Conservation (phyloP, 2,888 invertebrate genomes). For the Cataglyphis livida region DNA sequence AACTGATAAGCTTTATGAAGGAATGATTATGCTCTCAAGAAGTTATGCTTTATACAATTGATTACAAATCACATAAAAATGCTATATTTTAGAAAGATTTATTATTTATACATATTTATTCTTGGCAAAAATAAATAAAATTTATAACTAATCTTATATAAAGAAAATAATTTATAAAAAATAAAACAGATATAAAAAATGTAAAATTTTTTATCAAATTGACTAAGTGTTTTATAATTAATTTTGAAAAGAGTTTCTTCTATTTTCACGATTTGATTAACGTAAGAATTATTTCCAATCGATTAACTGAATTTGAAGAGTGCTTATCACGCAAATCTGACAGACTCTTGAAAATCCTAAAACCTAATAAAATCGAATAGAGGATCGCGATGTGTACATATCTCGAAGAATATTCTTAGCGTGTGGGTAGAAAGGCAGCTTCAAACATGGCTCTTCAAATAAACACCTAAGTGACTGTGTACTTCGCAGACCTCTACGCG, state of each 20-base stretch:
- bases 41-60: conserved; percentile 73
- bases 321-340: conserved; percentile 62
- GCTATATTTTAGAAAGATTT: not conserved
- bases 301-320: conserved; percentile 49
- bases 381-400: conserved; percentile 80
- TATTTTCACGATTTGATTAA: not conserved
- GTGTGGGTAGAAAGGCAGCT: conserved; percentile 78
- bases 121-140: not conserved
- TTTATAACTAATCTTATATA: not conserved
- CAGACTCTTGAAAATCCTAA: conserved; percentile 78
- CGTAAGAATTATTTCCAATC: conserved; percentile 24
- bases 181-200: not conserved
- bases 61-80: conserved; percentile 7
- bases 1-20: conserved; percentile 80
- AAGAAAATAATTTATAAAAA: not conserved
- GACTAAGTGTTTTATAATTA: not conserved
- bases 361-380: conserved; percentile 85
- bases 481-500: conserved; percentile 78
- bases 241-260: not conserved
- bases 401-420: conserved; percentile 81
- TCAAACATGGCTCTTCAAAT: conserved; percentile 82
- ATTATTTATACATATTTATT: not conserved
- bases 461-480: conserved; percentile 83
- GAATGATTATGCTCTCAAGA: conserved; percentile 82
- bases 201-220: not conserved